These are phyloP conservation scores for Bungarus multicinctus DNA, from an alignment of 2,113 vertebrate species.

Conservation along the genomic window DNA sequence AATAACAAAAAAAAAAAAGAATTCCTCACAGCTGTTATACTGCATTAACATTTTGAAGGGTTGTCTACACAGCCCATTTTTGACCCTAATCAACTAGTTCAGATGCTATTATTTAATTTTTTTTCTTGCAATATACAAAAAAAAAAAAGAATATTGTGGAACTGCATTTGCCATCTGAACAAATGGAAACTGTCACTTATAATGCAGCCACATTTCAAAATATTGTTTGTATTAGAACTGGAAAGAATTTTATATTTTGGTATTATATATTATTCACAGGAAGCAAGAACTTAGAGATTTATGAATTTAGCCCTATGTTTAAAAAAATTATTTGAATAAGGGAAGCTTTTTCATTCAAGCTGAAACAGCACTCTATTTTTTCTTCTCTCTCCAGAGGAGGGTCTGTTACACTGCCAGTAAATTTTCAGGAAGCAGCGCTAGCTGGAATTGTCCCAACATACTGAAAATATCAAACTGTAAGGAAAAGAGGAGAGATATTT, in stretches of 20 bases:
- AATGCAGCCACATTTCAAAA: neutral
- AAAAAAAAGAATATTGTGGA: neutral
- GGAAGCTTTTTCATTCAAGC: slow-evolving; percentile 29
- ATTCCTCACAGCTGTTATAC: neutral
- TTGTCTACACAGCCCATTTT: neutral
- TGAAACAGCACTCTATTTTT: slow-evolving; percentile 20
- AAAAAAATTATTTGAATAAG: slow-evolving; percentile 47
- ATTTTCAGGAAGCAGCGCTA: neutral
- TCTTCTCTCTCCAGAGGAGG: slow-evolving; percentile 17
- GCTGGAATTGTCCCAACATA: neutral
- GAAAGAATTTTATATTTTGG: slow-evolving; percentile 27
- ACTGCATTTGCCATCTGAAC: neutral
- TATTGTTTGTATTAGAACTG: neutral
- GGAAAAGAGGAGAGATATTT: neutral
- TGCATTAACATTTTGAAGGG: neutral
- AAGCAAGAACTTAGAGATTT: slow-evolving; percentile 48
- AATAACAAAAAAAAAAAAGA: neutral
- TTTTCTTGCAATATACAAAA: neutral
- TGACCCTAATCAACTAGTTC: neutral
- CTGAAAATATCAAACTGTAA: slow-evolving; percentile 2
- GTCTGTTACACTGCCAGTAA: slow-evolving; percentile 30
- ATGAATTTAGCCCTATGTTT: slow-evolving; percentile 49
- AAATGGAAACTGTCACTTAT: neutral
- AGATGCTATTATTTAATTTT: neutral
- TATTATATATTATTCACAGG: neutral